These are phyloP conservation scores for Disparrhopalites patrizii DNA, from an alignment of 2,888 invertebrate genomes.

Conservation along the genomic window DNA sequence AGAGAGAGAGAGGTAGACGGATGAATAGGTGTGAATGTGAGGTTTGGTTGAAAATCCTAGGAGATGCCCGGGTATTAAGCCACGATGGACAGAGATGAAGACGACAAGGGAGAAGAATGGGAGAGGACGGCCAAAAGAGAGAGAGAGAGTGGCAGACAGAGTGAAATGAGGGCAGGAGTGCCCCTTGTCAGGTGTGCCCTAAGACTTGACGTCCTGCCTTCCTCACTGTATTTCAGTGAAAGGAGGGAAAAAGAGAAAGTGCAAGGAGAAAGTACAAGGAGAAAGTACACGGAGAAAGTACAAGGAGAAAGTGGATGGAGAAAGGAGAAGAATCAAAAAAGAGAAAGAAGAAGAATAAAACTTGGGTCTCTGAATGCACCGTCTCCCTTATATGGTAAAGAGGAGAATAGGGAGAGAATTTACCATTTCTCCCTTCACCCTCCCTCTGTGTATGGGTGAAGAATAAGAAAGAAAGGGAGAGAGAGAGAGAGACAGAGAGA, in stretches of 20 bases:
- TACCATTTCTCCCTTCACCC: not conserved
- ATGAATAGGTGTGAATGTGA: not conserved
- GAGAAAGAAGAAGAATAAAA: too few relatives aligned
- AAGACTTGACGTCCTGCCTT: slow-evolving; percentile 18
- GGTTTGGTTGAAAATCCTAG: too few relatives aligned
- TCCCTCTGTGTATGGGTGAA: not conserved
- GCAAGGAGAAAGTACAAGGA: too few relatives aligned
- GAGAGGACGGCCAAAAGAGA: not conserved
- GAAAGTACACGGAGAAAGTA: too few relatives aligned
- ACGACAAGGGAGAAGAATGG: not conserved
- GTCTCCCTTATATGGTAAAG: not conserved
- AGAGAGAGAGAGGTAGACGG: slow-evolving; percentile 4
- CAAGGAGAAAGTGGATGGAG: too few relatives aligned
- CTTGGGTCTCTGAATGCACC: too few relatives aligned
- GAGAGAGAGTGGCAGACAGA: slow-evolving; percentile 5
- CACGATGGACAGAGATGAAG: not conserved
- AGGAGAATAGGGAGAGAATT: not conserved
- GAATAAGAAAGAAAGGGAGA: too few relatives aligned
- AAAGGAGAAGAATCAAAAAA: too few relatives aligned
- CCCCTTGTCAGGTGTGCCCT: slow-evolving; percentile 28
- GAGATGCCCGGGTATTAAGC: too few relatives aligned
- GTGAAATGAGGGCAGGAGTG: slow-evolving; percentile 26
- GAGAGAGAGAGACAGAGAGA: too few relatives aligned
- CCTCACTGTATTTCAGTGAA: too few relatives aligned
- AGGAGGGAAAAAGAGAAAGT: too few relatives aligned